Conservation (phyloP, 2,113 vertebrate genomes). For the Emberiza fucata region DNA sequence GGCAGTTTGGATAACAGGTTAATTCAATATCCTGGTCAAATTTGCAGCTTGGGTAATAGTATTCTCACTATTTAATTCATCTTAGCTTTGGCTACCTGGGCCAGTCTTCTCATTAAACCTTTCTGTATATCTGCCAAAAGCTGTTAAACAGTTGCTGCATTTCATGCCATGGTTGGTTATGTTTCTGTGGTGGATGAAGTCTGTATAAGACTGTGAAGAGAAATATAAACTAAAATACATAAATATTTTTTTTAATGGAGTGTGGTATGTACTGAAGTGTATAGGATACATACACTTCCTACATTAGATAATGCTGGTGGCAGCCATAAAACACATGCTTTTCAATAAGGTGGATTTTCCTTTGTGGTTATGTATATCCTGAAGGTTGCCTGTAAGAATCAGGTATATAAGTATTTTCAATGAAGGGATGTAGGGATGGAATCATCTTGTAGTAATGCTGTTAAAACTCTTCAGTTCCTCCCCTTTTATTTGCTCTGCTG, state of each 20-base stretch:
- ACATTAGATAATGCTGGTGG: neutral
- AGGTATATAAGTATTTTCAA: rapidly evolving
- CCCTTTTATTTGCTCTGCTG: neutral
- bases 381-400: neutral
- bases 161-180: neutral
- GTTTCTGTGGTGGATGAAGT: neutral
- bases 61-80: conserved; percentile 31
- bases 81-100: neutral
- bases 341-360: neutral
- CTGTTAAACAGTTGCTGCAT: neutral
- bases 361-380: neutral
- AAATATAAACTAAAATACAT: neutral
- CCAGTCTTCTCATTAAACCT: neutral
- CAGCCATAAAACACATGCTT: neutral
- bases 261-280: neutral
- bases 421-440: neutral
- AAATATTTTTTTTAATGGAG: neutral
- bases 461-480: neutral
- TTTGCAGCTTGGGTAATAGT: neutral
- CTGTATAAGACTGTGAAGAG: neutral
- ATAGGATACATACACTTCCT: too few relatives aligned
- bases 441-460: neutral
- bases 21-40: conserved; percentile 10
- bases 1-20: neutral
- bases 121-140: neutral